phyloP scores from a whole-genome alignment of 2,888 invertebrate genomes.

The Callinectes sapidus region DNA sequence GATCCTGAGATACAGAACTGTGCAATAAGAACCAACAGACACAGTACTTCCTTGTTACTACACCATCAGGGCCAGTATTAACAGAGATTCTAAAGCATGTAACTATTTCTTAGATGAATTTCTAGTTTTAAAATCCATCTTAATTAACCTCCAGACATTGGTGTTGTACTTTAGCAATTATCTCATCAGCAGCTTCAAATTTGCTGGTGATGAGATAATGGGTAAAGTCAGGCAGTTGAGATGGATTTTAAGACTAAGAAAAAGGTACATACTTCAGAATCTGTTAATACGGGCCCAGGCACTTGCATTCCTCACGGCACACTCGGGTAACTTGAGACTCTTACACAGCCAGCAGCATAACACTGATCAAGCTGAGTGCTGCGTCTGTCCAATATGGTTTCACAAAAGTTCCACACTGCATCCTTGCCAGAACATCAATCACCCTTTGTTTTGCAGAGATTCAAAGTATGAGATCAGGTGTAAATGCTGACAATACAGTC shows the following conservation, averaged over 20 bases:
- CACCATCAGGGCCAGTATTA: too few relatives aligned
- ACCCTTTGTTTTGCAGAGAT: neutral
- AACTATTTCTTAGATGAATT: too few relatives aligned
- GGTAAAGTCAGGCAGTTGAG: too few relatives aligned
- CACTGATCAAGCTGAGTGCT: neutral
- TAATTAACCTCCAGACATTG: too few relatives aligned
- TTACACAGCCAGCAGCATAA: neutral
- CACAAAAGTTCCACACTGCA: neutral
- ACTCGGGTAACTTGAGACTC: neutral
- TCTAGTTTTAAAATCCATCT: too few relatives aligned
- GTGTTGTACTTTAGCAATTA: too few relatives aligned
- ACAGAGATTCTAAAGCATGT: too few relatives aligned
- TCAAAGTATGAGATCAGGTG: neutral
- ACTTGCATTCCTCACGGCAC: neutral
- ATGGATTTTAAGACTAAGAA: too few relatives aligned
- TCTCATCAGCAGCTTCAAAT: too few relatives aligned
- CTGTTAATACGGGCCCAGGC: neutral
- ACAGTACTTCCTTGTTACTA: neutral
- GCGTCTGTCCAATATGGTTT: neutral
- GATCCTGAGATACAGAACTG: constrained; percentile 13
- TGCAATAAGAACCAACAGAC: neutral
- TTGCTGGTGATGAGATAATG: too few relatives aligned
- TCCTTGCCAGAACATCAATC: neutral
- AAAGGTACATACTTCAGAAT: too few relatives aligned
- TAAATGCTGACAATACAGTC: neutral